phyloP scores from a whole-genome alignment of 2,797 vertebrate genomes.

The Scomberomorus guttatus region DNA sequence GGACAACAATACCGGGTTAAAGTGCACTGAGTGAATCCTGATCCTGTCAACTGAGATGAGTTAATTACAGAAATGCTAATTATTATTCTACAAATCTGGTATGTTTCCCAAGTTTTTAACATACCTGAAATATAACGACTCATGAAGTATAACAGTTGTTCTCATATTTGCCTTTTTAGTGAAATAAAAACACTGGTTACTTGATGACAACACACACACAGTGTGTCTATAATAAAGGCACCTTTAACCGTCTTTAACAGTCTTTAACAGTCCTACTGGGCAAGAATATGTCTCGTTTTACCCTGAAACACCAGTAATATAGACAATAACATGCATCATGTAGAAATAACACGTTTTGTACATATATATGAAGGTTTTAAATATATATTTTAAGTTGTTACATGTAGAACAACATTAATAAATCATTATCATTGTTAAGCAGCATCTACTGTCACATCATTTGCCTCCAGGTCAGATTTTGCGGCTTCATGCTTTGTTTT shows the following conservation, averaged over 20 bases:
- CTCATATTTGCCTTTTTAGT: background rate
- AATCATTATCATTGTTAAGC: background rate
- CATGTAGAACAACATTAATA: background rate
- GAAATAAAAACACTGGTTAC: conserved; percentile 5
- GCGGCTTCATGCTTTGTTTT: background rate
- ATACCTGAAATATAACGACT: background rate
- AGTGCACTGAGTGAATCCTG: conserved; percentile 34
- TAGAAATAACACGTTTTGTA: background rate
- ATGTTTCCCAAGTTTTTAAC: background rate
- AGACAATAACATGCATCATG: background rate
- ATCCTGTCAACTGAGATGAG: background rate
- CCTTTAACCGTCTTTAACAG: background rate
- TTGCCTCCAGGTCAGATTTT: background rate
- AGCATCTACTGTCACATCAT: background rate
- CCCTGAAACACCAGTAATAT: conserved; percentile 19
- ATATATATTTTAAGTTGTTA: background rate
- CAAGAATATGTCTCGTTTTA: background rate
- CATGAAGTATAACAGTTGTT: background rate
- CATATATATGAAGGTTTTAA: background rate
- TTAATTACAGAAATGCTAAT: background rate
- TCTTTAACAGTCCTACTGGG: background rate
- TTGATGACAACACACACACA: background rate
- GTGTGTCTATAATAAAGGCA: background rate
- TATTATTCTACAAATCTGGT: background rate
- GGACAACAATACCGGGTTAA: background rate